These are phyloP conservation scores for Cantharis flavilabris DNA, from an alignment of 2,888 invertebrate genomes.

Conservation along the genomic window DNA sequence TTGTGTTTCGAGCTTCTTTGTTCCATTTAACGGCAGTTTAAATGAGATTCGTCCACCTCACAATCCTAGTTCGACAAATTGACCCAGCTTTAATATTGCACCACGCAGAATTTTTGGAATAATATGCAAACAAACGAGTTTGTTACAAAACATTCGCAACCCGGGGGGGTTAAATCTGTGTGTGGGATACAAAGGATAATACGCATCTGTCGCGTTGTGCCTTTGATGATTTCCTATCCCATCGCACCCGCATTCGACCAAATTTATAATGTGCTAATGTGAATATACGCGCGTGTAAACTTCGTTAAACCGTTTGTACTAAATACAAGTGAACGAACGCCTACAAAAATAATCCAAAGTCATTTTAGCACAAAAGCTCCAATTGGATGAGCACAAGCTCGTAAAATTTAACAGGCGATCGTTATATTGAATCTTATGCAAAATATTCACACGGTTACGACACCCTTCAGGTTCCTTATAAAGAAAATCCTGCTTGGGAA, in stretches of 20 bases:
- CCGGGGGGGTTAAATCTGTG: constrained; percentile 34
- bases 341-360: not conserved
- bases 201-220: constrained; percentile 51
- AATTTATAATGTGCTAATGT: constrained; percentile 48
- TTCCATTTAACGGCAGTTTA: constrained; percentile 18
- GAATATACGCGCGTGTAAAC: constrained; percentile 45
- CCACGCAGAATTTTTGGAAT: constrained; percentile 42
- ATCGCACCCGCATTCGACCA: constrained; percentile 46
- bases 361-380: not conserved
- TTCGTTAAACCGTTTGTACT: constrained; percentile 44
- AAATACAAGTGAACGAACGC: not conserved
- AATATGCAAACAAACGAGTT: constrained; percentile 47
- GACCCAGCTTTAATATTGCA: not conserved
- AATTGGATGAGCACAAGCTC: not conserved
- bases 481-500: not conserved
- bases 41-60: not conserved
- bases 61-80: not conserved
- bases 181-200: constrained; percentile 51
- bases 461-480: not conserved
- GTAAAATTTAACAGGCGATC: not conserved
- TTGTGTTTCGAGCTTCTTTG: constrained; percentile 27
- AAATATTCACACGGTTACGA: not conserved
- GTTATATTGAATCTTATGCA: not conserved
- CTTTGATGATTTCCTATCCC: constrained; percentile 50
- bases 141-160: constrained; percentile 25